Conservation (phyloP, 2,888 invertebrate species). For the Phasia obesa region DNA sequence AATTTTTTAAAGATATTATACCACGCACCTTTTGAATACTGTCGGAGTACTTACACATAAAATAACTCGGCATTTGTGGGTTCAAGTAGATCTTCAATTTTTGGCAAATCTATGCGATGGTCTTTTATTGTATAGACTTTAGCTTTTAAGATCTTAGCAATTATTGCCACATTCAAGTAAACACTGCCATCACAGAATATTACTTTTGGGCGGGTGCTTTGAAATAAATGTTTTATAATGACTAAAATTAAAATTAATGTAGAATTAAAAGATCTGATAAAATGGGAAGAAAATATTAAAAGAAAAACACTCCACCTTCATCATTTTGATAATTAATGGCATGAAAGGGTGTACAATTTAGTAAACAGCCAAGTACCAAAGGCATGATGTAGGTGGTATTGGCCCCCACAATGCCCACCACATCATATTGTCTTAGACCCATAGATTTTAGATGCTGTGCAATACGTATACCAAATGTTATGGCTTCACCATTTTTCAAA, state of each 20-base stretch:
- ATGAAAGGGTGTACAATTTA: constrained; percentile 79
- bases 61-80: constrained; percentile 75
- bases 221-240: constrained; percentile 78
- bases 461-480: constrained; percentile 78
- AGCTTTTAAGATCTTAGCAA: constrained; percentile 76
- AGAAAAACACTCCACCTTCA: constrained; percentile 72
- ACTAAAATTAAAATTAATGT: constrained; percentile 42
- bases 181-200: constrained; percentile 80
- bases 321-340: constrained; percentile 78
- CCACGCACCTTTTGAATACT: not conserved
- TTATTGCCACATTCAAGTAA: constrained; percentile 74
- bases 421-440: constrained; percentile 78
- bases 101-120: constrained; percentile 75
- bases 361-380: constrained; percentile 77
- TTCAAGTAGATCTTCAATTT: constrained; percentile 77
- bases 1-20: not conserved
- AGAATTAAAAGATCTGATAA: not conserved
- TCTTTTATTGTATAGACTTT: constrained; percentile 76
- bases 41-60: constrained; percentile 78
- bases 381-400: constrained; percentile 79
- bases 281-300: not conserved
- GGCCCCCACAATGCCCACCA: constrained; percentile 78
- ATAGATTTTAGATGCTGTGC: constrained; percentile 77
- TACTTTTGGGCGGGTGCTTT: constrained; percentile 78
- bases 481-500: constrained; percentile 78